A percentile compares a stretch with the other conserved stretches of the same genome.
These are phyloP conservation scores for Rhopalosiphum nymphaeae DNA, from an alignment of 2,888 invertebrate genomes.

Conservation along the genomic window DNA sequence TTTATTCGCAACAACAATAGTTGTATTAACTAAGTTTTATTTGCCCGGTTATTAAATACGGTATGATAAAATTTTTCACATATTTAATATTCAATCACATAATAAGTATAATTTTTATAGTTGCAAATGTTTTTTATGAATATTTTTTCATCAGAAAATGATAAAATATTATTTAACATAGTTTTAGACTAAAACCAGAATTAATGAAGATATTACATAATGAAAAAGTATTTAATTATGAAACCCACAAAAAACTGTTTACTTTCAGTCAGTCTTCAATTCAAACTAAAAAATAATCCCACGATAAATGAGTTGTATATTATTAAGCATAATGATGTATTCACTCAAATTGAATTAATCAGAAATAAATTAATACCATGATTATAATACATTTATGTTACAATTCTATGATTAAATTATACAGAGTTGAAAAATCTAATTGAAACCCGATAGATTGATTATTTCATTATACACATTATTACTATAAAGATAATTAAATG, in stretches of 20 bases:
- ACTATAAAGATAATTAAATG: slow-evolving; percentile 16
- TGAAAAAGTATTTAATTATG: slow-evolving; percentile 37
- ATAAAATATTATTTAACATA: slow-evolving; percentile 6
- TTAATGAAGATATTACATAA: background rate
- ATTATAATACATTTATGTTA: background rate
- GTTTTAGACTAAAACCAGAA: slow-evolving; percentile 30
- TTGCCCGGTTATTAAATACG: background rate
- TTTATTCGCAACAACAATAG: background rate
- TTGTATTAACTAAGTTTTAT: background rate
- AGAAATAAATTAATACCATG: background rate
- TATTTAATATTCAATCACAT: slow-evolving; percentile 24
- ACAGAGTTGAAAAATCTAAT: background rate
- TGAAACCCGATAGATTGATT: slow-evolving; percentile 22
- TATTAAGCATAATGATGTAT: background rate
- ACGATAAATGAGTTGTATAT: background rate
- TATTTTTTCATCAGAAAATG: background rate
- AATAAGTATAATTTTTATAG: background rate
- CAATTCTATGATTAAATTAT: background rate
- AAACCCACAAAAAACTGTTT: slow-evolving; percentile 19
- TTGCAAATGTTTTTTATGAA: background rate
- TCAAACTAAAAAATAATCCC: slow-evolving; percentile 28
- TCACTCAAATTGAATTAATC: background rate
- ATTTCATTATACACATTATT: slow-evolving; percentile 14
- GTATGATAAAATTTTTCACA: slow-evolving; percentile 40
- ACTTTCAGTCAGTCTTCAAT: background rate